These are phyloP conservation scores for Trisateles emortualis DNA, from an alignment of 2,888 invertebrate species.

Conservation along the genomic window DNA sequence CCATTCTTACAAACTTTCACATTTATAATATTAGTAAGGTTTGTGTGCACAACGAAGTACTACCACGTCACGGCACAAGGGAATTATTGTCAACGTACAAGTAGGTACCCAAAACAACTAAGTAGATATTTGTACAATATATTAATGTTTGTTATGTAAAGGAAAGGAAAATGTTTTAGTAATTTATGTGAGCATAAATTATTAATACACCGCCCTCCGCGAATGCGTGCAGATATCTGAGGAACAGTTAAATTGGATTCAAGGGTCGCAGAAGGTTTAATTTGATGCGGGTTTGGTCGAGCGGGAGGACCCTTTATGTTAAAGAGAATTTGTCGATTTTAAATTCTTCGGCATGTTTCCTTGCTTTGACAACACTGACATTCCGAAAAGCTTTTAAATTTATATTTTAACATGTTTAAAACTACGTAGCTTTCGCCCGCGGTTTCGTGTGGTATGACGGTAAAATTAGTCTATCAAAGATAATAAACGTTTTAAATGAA, in stretches of 20 bases:
- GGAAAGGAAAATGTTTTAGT: slow-evolving; percentile 65
- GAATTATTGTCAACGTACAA: slow-evolving; percentile 22
- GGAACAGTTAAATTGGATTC: slow-evolving; percentile 76
- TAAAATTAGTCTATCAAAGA: no score
- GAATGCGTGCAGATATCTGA: slow-evolving; percentile 59
- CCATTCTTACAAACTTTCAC: no score
- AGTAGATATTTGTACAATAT: slow-evolving; percentile 46
- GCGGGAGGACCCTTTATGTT: slow-evolving; percentile 57
- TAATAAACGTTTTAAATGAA: no score
- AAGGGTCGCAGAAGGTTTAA: slow-evolving; percentile 70
- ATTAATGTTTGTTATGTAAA: slow-evolving; percentile 60
- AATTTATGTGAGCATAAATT: slow-evolving; percentile 75
- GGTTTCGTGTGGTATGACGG: no score
- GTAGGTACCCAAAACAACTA: slow-evolving; percentile 29
- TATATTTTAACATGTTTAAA: neutral
- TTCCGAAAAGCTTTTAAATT: neutral
- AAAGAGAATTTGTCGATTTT: slow-evolving; percentile 62
- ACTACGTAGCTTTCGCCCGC: no score
- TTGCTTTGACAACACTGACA: slow-evolving; percentile 28
- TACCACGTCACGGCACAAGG: neutral
- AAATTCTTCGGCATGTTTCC: slow-evolving; percentile 52
- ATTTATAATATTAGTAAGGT: slow-evolving; percentile 6
- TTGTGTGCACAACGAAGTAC: slow-evolving; percentile 1
- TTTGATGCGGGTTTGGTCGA: slow-evolving; percentile 72
- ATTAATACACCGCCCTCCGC: slow-evolving; percentile 62